Conservation (phyloP, 2,888 invertebrate genomes). For the Drosophila heteroneura region DNA sequence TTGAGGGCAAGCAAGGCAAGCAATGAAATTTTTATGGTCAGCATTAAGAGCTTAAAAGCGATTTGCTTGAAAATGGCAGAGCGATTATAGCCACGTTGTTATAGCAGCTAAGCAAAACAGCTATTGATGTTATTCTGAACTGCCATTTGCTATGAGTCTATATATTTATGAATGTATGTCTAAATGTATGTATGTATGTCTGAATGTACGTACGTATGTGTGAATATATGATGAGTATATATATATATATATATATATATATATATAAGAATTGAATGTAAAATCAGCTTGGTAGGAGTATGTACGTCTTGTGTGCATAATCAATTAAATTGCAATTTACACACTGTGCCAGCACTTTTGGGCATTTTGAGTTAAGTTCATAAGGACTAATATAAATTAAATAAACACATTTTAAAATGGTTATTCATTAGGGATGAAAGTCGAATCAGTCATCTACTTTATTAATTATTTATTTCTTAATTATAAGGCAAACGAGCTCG, state of each 20-base stretch:
- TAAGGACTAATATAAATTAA: constrained; percentile 14
- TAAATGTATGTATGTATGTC: background rate
- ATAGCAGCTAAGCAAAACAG: constrained; percentile 38
- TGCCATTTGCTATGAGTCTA: constrained; percentile 10
- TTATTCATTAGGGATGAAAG: background rate
- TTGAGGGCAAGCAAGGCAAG: constrained; percentile 12
- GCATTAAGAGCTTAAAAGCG: constrained; percentile 65
- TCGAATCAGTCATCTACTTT: constrained; percentile 5
- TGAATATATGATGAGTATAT: background rate
- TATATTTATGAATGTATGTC: background rate
- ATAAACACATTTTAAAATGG: constrained; percentile 21
- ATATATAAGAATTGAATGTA: background rate
- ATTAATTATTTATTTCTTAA: constrained; percentile 10
- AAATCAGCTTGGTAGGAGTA: background rate
- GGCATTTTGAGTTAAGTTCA: constrained; percentile 9
- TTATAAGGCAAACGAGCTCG: background rate
- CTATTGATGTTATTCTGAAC: constrained; percentile 35
- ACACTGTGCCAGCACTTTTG: constrained; percentile 6
- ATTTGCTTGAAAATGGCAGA: constrained; percentile 57
- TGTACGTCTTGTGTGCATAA: constrained; percentile 19
- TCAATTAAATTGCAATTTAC: constrained; percentile 33
- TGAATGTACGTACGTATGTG: background rate
- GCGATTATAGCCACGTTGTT: constrained; percentile 57
- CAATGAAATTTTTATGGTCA: constrained; percentile 35
- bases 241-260: background rate